Base-by-base conservation (phyloP, 1,140 invertebrate genomes). In the Hyposmocoma kahamanoa region DNA sequence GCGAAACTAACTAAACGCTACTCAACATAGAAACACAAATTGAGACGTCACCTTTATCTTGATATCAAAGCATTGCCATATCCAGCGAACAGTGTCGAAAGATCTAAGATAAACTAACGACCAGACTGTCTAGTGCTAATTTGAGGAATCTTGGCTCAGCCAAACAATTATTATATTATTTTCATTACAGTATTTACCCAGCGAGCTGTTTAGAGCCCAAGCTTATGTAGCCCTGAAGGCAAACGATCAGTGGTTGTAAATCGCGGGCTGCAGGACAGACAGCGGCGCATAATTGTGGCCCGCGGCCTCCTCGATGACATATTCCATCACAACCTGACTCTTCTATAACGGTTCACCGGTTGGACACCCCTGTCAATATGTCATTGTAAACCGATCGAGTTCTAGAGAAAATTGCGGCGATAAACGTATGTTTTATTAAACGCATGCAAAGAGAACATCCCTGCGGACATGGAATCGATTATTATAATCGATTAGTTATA, bases 321-420 rank as follows among this genome's bases (percentile, higher is more conserved):
- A 75, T 74, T 71, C 71, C 70, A 63, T 73, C 71, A 70, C 55
- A 73, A 63, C 52, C 47, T 50, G 45, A 55, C 43, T 39, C 49
- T 47, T 49, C 28, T 46, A 30, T 61, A 63, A 60, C 57, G 50
- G 58, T 54, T 13, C 22, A 20, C 20, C 13, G 21, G 42, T 24
- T 30, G 45, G 10, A 42, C 28, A 42, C 47, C 39, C 52, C 47
- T 47, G 38, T 57, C 72, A 66, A 77, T 77, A 77, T 74, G 69
- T 78, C 67, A 73, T 72, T 72, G 66, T 75, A 60, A 53, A 62
- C 43, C 56, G 48, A 66, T 67, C 66, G 57, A 62, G 62, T 77
- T 72, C 62, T 61, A 13, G 66, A 67, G 75, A 67, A 79, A 82
- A 80, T 80, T 76, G 61, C 74, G 63, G 64, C 59, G 72, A 77